A percentile compares a stretch with the other conserved stretches of the same genome.
phyloP scores from a whole-genome alignment of 1,140 invertebrate species.

The Zaprionus africanus region DNA sequence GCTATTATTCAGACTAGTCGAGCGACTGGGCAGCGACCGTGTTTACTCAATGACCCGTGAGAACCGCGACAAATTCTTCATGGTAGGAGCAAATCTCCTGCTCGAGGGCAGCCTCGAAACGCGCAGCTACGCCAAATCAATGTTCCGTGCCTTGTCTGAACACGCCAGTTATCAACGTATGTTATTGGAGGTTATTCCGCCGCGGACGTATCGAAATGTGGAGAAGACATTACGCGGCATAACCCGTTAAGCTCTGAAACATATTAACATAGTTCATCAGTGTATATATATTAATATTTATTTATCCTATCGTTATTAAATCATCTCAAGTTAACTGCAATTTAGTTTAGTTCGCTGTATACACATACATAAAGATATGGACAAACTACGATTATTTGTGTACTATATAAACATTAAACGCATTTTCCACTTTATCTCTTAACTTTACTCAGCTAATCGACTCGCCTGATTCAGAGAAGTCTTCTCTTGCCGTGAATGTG shows the following conservation, averaged over 20 bases:
- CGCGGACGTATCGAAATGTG: slow-evolving; percentile 88
- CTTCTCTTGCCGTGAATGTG: slow-evolving; percentile 44
- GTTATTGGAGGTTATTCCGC: slow-evolving; percentile 88
- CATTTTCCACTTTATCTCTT: neutral
- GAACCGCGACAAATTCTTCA: slow-evolving; percentile 91
- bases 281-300: slow-evolving; percentile 23
- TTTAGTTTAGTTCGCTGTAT: neutral
- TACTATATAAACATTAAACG: neutral
- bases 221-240: slow-evolving; percentile 87
- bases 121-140: slow-evolving; percentile 89
- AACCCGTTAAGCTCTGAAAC: slow-evolving; percentile 40
- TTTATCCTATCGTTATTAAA: neutral
- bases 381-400: neutral
- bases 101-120: slow-evolving; percentile 95
- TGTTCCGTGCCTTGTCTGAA: slow-evolving; percentile 87
- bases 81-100: slow-evolving; percentile 91
- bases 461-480: slow-evolving; percentile 15
- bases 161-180: slow-evolving; percentile 88
- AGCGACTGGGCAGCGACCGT: slow-evolving; percentile 90
- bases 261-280: slow-evolving; percentile 8
- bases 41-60: slow-evolving; percentile 91
- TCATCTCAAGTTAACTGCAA: neutral
- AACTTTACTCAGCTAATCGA: neutral
- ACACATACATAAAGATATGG: neutral
- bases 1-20: slow-evolving; percentile 89